Base-by-base conservation (phyloP, 2,797 vertebrate genomes). In the Sus cebifrons region DNA sequence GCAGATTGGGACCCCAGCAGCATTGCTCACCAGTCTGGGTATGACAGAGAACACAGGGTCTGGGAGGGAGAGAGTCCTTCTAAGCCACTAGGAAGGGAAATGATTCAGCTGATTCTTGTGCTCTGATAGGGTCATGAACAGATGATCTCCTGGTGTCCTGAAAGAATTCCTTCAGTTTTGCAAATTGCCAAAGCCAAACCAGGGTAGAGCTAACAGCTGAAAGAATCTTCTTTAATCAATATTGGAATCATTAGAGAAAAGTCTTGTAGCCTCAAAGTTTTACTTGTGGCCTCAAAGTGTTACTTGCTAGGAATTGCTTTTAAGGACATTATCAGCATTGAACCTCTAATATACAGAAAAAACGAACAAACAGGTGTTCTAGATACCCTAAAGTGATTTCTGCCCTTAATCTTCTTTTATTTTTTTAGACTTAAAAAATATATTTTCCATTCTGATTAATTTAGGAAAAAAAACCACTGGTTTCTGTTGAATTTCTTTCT, bases 151-250 rank as follows among this genome's bases (percentile, higher is more conserved):
- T 75, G 3, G 1, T 78, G 25, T 75, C 40, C 25, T 77, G 64
- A 94, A 91, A 58, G 75, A 73, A 54, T 87, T 70, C 20, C 44
- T 58, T 32, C 18, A 78, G 21, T 27, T 95, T 87, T 64, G 21
- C n/a, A 44, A 62, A 27, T 86, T 84, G n/a, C 25, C 56, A 86
- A 36, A 89, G 6, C 70, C 62, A 81, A 10, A 29, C 67, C 54
- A 64, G 10, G 18, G 6, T 27, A 90, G 12, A 78, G 20, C 40
- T 81, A 67, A 74, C 15, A 25, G 14, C 58, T 85, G n/a, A 74
- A 93, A 73, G 3, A 87, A 64, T 27, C 13, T 87, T 92, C 16
- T 65, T 92, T 77, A 36, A 67, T 93, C 90, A 89, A 85, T 92
- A 67, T 7, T 89, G 65, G 25, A 60, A n/a, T 71, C 85, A 83